Percentiles rank a stretch among this genome's conserved stretches.
Evolutionary conservation across 2,797 vertebrate species (phyloP).

Genomic region (Danio aesculapii): DNA sequence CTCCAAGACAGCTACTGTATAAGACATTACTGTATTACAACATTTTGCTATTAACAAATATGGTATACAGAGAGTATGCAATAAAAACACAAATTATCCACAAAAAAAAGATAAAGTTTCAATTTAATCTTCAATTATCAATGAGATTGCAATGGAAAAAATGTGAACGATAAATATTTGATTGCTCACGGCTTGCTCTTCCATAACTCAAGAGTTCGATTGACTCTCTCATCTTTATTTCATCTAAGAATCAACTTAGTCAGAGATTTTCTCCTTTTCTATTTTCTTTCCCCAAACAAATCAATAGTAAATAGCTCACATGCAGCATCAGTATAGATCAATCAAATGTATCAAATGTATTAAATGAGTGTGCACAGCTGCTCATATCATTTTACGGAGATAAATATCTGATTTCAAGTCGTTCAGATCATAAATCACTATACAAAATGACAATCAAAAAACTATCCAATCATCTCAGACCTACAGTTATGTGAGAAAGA

Average conservation of each 20-base stretch:
- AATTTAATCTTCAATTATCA: neutral
- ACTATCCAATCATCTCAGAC: neutral
- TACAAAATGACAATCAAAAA: neutral
- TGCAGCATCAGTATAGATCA: neutral
- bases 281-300: neutral
- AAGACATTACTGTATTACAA: neutral
- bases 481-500: neutral
- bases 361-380: neutral
- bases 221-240: neutral
- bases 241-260: neutral
- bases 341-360: too few relatives aligned
- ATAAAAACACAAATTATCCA: neutral
- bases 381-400: neutral
- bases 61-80: neutral
- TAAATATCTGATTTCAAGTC: neutral
- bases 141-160: neutral
- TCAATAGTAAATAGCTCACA: neutral
- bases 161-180: constrained; percentile 5
- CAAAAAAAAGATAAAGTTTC: neutral
- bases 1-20: neutral
- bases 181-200: neutral
- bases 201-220: neutral
- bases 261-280: neutral
- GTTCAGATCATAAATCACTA: neutral
- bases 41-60: neutral